Base-by-base conservation (phyloP, 2,888 invertebrate species). In the Tachina grossa region DNA sequence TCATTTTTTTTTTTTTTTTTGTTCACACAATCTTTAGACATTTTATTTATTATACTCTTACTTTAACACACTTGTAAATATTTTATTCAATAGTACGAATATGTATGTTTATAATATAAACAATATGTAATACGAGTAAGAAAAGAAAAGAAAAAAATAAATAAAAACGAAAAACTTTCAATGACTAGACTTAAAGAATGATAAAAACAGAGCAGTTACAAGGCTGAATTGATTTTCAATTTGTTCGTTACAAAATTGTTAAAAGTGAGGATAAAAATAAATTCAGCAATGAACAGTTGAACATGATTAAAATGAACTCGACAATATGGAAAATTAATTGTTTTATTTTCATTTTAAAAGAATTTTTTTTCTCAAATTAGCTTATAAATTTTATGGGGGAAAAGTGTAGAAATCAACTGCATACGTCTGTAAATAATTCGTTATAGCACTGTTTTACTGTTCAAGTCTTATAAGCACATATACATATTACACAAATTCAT, bases 171-270 rank as follows among this genome's bases (percentile, higher is more conserved):
- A 47, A 74, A 74, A 69, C 16, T 22, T 74, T 80, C 59, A 74
- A 74, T 80, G 80, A 74, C 72, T 63, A 74, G 74, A 74, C 72
- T 72, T 57, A 59, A 43, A 57, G 57, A 57, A 72, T 57, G 57
- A 57, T 65, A 74, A 80, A 74, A 80, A 74, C 55, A 72, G 57
- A 63, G 72, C 80, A 57, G 72, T 74, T 55, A 72, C 80, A 80
- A 74, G 80, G 74, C 74, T 74, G 74, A 80, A 80, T 80, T 80
- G 80, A 80, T 80, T 74, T 80, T 59, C 65, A 66, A 80, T 80
- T 72, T 59, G 74, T 80, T 80, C 49, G 66, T 59, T 74, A 66
- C 57, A 59, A 55, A 74, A 66, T 74, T 49, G 39, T 47, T 22
- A 55, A 45, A 19, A 53, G 9, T 43, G 39, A 61, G 71, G 31